Evolutionary conservation across 2,113 vertebrate species (phyloP).

Genomic region (Anhinga rufa): DNA sequence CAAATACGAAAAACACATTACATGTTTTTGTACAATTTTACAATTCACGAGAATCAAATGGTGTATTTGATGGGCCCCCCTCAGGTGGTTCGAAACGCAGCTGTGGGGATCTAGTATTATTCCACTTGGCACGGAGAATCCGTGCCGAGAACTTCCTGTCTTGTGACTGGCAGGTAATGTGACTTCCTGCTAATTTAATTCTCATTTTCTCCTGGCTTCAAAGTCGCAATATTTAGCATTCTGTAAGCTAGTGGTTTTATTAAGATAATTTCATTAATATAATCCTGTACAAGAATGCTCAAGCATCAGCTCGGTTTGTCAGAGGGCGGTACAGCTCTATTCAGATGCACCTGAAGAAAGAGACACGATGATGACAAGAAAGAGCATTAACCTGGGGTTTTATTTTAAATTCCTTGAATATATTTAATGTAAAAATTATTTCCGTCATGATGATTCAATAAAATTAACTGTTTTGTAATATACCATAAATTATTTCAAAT

Average conservation of each 20-base stretch:
- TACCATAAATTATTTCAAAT: not conserved
- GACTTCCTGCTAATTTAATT: not conserved
- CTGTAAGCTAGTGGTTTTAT: not conserved
- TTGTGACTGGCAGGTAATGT: not conserved
- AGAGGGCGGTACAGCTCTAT: not conserved
- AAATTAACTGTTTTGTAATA: not conserved
- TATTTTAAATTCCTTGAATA: not conserved
- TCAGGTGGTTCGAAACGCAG: not conserved
- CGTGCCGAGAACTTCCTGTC: not conserved
- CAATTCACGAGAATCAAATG: not conserved
- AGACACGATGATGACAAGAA: not conserved
- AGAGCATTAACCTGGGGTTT: not conserved
- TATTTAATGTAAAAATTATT: not conserved
- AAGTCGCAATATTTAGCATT: not conserved
- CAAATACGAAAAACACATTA: not conserved
- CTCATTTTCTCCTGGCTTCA: not conserved
- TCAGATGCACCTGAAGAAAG: not conserved
- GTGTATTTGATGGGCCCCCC: not conserved
- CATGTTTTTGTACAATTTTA: not conserved
- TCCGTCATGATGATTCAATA: not conserved
- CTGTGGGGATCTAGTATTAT: not conserved
- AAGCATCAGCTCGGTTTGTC: not conserved
- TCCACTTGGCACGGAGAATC: not conserved
- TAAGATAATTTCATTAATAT: not conserved
- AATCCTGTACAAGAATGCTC: not conserved